These are phyloP conservation scores for Hypolimnas misippus DNA, from an alignment of 2,888 invertebrate genomes.

Conservation along the genomic window DNA sequence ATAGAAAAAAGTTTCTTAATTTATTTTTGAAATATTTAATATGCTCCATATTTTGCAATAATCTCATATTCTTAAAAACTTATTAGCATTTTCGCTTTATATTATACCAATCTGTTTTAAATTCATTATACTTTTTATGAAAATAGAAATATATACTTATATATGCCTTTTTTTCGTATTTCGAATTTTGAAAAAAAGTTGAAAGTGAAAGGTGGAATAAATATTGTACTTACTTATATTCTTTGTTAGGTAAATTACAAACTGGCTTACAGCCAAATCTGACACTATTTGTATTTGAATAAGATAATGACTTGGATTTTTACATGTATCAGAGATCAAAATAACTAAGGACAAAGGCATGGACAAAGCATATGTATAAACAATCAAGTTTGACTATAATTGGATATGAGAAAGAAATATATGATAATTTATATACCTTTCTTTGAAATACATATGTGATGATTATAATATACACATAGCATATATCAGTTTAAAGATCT, in stretches of 20 bases:
- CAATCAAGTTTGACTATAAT: neutral
- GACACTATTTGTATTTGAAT: neutral
- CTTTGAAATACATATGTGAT: no score
- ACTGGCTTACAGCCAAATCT: constrained; percentile 19
- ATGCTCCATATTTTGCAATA: no score
- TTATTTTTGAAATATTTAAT: no score
- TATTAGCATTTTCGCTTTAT: no score
- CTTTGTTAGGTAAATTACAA: constrained; percentile 17
- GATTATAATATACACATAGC: no score
- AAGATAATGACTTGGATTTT: constrained; percentile 28
- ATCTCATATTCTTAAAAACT: no score
- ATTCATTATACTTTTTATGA: no score
- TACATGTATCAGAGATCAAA: constrained; percentile 27
- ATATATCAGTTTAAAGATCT: no score
- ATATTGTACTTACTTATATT: constrained; percentile 10
- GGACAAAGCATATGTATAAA: neutral
- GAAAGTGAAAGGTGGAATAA: neutral
- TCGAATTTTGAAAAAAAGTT: neutral
- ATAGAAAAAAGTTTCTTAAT: no score
- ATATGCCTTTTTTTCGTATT: no score
- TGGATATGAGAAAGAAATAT: neutral
- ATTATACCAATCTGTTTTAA: no score
- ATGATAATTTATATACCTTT: neutral
- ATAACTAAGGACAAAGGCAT: constrained; percentile 26
- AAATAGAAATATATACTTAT: no score